phyloP scores from a whole-genome alignment of 2,797 vertebrate species.

The Chelidonichthys spinosus region DNA sequence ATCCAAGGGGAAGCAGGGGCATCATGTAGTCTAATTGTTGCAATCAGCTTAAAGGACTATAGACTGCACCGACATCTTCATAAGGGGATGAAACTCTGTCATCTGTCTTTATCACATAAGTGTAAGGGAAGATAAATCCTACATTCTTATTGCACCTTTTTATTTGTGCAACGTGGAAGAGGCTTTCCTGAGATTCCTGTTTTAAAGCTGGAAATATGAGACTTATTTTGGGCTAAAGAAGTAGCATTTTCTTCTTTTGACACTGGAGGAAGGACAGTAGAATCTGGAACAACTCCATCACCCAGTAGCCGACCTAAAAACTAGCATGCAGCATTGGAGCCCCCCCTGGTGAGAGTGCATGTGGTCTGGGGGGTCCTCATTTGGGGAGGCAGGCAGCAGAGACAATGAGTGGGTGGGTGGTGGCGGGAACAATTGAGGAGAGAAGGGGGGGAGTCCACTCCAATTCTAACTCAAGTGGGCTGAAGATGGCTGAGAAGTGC shows the following conservation, averaged over 20 bases:
- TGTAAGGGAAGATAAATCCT: conserved; percentile 1
- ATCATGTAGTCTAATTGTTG: conserved; percentile 62
- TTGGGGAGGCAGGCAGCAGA: conserved; percentile 61
- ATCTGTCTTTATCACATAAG: conserved; percentile 4
- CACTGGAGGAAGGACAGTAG: conserved; percentile 4
- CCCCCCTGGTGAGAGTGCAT: conserved; percentile 37
- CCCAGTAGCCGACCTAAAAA: conserved; percentile 23
- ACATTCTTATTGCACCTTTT: background rate
- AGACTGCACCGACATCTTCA: conserved; percentile 43
- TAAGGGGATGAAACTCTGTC: conserved; percentile 11
- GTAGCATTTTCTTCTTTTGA: conserved; percentile 24
- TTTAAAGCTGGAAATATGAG: too few species aligned
- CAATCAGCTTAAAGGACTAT: conserved; percentile 66
- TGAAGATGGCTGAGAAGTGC: conserved; percentile 81
- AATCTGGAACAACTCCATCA: conserved; percentile 34
- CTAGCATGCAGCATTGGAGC: conserved; percentile 29
- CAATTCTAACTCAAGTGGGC: conserved; percentile 75
- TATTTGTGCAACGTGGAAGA: background rate
- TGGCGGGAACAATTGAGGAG: conserved; percentile 56
- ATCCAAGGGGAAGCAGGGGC: conserved; percentile 54
- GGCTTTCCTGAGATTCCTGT: background rate
- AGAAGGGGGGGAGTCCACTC: conserved; percentile 64
- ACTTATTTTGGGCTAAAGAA: background rate
- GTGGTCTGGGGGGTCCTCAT: conserved; percentile 55
- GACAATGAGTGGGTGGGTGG: conserved; percentile 75